Percentiles rank a stretch among this genome's conserved stretches.
Evolutionary conservation across 2,797 vertebrate species (phyloP).

Genomic region (Hydrolagus colliei): DNA sequence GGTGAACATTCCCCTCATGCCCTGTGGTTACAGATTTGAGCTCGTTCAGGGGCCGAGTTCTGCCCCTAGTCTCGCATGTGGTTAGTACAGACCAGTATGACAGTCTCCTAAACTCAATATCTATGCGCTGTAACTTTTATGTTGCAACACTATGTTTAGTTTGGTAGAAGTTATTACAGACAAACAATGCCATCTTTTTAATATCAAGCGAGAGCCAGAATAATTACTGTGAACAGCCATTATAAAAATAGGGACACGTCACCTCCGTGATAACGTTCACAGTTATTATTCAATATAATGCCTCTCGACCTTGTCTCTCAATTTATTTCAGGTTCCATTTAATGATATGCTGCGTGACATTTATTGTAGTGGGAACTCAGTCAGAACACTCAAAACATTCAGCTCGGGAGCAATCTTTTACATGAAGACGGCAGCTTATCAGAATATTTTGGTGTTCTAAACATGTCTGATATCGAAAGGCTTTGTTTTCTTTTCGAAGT

Average conservation of each 20-base stretch:
- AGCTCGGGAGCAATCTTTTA: conserved; percentile 15
- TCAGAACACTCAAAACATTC: conserved; percentile 6
- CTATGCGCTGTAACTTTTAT: neutral
- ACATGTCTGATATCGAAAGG: neutral
- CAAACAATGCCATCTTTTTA: conserved; percentile 1
- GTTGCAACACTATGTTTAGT: neutral
- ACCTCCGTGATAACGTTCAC: neutral
- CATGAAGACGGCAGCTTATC: neutral
- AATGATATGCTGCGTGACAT: conserved; percentile 23
- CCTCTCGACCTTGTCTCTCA: neutral
- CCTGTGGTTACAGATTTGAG: conserved; percentile 28
- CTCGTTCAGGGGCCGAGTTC: conserved; percentile 1
- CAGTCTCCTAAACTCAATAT: conserved; percentile 1
- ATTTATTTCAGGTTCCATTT: neutral
- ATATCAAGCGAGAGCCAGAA: neutral
- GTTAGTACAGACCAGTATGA: conserved; percentile 22
- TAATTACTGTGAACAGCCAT: neutral
- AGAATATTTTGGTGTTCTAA: neutral
- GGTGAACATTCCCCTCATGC: conserved; percentile 17
- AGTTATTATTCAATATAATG: conserved; percentile 2
- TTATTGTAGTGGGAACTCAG: neutral
- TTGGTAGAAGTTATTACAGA: neutral
- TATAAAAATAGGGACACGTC: neutral
- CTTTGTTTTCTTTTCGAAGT: neutral
- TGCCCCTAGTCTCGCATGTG: conserved; percentile 15